Percentiles rank a stretch among this genome's conserved stretches.
Conservation (phyloP, 2,797 vertebrate genomes). For the Sciurus vulgaris region DNA sequence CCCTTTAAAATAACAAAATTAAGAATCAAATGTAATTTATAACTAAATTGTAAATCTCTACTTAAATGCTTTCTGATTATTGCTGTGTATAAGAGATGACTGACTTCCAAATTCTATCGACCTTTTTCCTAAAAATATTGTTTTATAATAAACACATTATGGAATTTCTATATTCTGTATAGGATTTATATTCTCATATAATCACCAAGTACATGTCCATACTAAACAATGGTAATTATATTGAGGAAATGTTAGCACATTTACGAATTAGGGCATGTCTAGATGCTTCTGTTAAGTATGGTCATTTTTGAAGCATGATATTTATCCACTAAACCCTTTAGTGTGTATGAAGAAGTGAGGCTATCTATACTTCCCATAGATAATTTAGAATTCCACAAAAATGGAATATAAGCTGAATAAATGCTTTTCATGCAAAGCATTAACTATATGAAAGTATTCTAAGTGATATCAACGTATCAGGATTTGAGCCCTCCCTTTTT, state of each 20-base stretch:
- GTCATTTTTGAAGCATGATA: constrained; percentile 5
- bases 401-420: neutral
- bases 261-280: neutral
- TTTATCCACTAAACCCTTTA: constrained; percentile 19
- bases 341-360: constrained; percentile 37
- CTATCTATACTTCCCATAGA: neutral
- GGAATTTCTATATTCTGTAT: neutral
- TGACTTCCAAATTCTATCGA: neutral
- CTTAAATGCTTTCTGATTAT: neutral
- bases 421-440: constrained; percentile 20
- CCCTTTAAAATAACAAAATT: constrained; percentile 43
- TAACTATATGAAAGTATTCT: neutral
- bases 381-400: constrained; percentile 33
- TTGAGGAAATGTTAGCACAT: neutral
- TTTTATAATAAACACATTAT: constrained; percentile 30
- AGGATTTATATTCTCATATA: neutral
- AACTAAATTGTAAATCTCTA: constrained; percentile 45
- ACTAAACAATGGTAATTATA: neutral
- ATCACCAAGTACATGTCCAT: neutral
- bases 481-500: neutral
- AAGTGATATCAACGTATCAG: neutral
- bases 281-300: neutral
- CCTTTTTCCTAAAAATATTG: neutral
- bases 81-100: neutral
- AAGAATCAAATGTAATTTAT: constrained; percentile 4